Evolutionary conservation across 2,797 vertebrate genomes (phyloP), one percentile per base, ranked within the genome.

Genomic region (Phrynocephalus forsythii): DNA sequence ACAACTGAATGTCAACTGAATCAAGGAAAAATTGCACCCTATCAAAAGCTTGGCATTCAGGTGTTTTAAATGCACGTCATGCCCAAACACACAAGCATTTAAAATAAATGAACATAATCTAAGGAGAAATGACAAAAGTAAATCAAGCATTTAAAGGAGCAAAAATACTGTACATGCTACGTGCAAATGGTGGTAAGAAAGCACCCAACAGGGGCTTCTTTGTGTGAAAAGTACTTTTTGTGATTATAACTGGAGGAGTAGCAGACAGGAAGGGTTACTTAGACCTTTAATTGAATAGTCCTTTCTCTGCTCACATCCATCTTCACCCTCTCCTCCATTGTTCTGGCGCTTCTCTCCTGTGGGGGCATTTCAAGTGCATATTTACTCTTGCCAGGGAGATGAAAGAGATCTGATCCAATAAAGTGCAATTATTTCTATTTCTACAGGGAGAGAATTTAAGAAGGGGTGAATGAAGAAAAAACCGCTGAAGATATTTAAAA

Each of bases 31-130:
- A 56, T 72, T 56, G 60, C 60, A 63, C 60, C 18, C 3, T 63
- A 5, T 63, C 60, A 63, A 16, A 63, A 80, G 60, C 30, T 38
- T 84, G 69, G n/a, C 16, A 76, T 30, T 33, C 33, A 5, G 50
- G 28, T 79, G 3, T 30, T 79, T 20, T 30, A 44, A 63, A 82
- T 71, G 75, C 44, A 50, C 13, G 44, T 48, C 52, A 26, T 38
- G 20, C 48, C 52, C 0, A 68, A 78, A 26, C 8, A 28, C 10
- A 26, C 78, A 77, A 20, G 3, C n/a, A 69, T 68, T 50, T 52
- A 85, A 50, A 79, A 85, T 26, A 50, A 69, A 77, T 60, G 63
- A 73, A 76, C 50, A n/a, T 22, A 85, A 33, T 50, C 28, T 24
- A 7, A 78, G 10, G 33, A 24, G 28, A 48, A 77, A 48, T 44